Base-by-base conservation (phyloP, 2,797 vertebrate genomes). In the Acropternis orthonyx region DNA sequence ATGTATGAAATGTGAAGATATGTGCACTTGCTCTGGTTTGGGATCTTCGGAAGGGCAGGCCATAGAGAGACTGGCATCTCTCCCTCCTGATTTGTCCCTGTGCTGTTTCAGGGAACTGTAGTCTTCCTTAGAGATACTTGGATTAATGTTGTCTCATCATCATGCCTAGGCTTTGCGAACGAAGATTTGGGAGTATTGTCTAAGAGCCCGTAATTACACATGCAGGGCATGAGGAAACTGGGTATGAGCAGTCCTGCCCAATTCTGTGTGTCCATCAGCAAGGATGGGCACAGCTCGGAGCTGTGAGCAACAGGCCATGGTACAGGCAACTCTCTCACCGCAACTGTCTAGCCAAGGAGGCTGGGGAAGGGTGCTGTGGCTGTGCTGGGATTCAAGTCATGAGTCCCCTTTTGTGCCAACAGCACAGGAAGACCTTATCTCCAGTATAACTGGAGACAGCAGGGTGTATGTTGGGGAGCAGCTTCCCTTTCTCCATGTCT, bases 361-460 rank as follows among this genome's bases (percentile, higher is more conserved):
- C 23, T 44, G 39, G 58, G 37, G 28, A 82, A 41, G 52, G 43
- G 27, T 6, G 4, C 21, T 69, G 32, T 2, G n/a, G 7, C 41
- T 56, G 68, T 1, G 0, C 34, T 17, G 34, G 58, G 49, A 16
- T 83, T 88, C 84, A 62, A 37, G 16, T 58, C 16, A 6, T 30
- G 32, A 79, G 41, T 27, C 23, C 30, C 48, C 59, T 87, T 78
- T 83, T 90, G 85, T 92, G 66, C 54, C 13, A 6, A 36, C 22
- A 41, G 74, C 72, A 94, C 85, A 91, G 68, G 75, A 51, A 91
- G 84, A 71, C 81, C 34, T 82, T 92, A 37, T 95, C 69, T 93
- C 51, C 55, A 46, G 56, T 51, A n/a, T 27, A 80, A 89, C 55
- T 44, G 77, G 89, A 88, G 61, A 41, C 88, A 55, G 32, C 72